A percentile compares a stretch with the other conserved stretches of the same genome.
Conservation (phyloP, 2,113 vertebrate genomes). For the Balaeniceps rex region DNA sequence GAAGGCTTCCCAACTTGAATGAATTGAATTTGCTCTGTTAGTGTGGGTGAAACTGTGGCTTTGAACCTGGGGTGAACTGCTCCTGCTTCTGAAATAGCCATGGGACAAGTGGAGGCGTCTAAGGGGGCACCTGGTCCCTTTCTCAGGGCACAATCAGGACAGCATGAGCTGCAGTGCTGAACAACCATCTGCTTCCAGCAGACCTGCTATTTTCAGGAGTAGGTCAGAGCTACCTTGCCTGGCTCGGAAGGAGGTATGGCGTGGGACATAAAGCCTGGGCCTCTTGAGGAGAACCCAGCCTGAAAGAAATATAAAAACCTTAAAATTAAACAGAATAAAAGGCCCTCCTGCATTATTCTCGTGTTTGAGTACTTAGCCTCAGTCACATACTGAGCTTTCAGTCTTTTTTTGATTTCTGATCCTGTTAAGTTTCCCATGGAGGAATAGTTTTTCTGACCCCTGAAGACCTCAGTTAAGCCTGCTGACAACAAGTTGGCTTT, state of each 20-base stretch:
- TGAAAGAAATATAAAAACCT: background rate
- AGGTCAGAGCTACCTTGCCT: background rate
- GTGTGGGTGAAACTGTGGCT: background rate
- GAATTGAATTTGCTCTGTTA: background rate
- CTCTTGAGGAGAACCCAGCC: background rate
- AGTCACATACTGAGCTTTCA: background rate
- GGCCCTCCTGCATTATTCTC: background rate
- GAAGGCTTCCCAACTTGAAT: background rate
- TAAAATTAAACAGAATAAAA: background rate
- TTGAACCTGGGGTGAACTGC: background rate
- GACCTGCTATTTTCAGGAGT: background rate
- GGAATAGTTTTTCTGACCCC: background rate
- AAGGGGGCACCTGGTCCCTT: background rate
- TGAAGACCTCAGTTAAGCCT: background rate
- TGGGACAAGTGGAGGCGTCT: background rate
- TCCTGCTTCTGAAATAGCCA: background rate
- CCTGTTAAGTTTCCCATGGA: background rate
- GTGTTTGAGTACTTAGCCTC: background rate
- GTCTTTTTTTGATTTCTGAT: background rate
- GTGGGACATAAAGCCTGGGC: background rate
- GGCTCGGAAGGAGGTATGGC: background rate
- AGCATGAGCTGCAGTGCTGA: background rate
- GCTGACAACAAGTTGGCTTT: background rate
- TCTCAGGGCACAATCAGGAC: too few species aligned
- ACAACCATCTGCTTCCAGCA: background rate